Percentiles rank a stretch among this genome's conserved stretches.
Conservation (phyloP, 1,140 invertebrate genomes). For the Heliconius melpomene region DNA sequence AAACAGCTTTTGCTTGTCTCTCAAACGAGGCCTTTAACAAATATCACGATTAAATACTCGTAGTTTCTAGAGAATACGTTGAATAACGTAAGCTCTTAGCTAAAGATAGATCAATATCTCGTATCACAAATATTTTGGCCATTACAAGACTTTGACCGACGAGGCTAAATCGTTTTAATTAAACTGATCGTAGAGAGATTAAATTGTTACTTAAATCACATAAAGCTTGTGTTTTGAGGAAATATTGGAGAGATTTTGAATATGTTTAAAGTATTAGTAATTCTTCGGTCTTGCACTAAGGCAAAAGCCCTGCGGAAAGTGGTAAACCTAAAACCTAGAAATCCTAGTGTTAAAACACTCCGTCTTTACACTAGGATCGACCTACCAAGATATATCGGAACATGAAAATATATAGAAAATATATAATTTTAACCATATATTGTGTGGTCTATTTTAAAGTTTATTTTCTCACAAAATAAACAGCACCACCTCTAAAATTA, state of each 20-base stretch:
- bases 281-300: no score
- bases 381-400: no score
- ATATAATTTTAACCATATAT: no score
- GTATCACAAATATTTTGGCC: neutral
- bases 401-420: no score
- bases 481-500: slow-evolving; percentile 22
- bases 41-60: neutral
- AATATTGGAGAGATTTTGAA: no score
- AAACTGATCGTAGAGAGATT: neutral
- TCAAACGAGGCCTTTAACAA: neutral
- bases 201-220: neutral
- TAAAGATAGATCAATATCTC: slow-evolving; percentile 4
- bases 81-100: neutral
- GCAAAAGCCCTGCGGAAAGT: no score
- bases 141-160: neutral
- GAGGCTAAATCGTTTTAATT: neutral
- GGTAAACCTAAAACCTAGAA: no score
- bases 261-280: no score
- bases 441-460: no score
- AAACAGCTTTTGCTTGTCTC: neutral
- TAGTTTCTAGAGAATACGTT: neutral
- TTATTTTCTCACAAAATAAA: slow-evolving; percentile 11
- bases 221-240: neutral
- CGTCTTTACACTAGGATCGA: no score
- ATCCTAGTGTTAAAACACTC: no score